Conservation (phyloP, 2,888 invertebrate species). For the Priocnemis perturbator region DNA sequence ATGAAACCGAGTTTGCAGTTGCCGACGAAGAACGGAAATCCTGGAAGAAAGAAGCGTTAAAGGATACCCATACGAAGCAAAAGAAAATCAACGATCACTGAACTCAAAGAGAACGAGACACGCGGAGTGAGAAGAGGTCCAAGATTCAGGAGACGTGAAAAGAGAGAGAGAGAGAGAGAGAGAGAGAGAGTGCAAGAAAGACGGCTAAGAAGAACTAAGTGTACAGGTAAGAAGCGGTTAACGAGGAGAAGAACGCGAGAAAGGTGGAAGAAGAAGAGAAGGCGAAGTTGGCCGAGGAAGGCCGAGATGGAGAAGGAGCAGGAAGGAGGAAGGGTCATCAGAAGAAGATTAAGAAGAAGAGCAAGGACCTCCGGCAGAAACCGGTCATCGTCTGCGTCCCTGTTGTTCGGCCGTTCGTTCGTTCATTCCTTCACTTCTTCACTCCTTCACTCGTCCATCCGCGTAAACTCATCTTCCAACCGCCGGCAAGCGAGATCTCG, state of each 20-base stretch:
- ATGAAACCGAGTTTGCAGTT: too few relatives aligned
- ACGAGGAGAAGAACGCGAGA: conserved; percentile 46
- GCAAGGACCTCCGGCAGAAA: conserved; percentile 57
- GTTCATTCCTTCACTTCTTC: conserved; percentile 27
- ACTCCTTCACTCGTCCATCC: conserved; percentile 28
- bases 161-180: conserved; percentile 22
- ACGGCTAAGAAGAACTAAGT: conserved; percentile 8
- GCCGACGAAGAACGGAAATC: too few relatives aligned
- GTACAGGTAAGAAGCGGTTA: conserved; percentile 41
- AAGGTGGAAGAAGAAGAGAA: conserved; percentile 3
- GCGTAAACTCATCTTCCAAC: conserved; percentile 52
- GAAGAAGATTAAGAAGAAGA: conserved; percentile 59
- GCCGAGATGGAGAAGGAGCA: conserved; percentile 32
- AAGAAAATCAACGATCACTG: too few relatives aligned
- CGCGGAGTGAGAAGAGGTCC: neutral
- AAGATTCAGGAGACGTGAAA: neutral
- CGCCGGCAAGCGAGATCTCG: conserved; percentile 33
- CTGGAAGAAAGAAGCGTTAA: too few relatives aligned
- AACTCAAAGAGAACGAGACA: too few relatives aligned
- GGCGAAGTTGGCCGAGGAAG: neutral
- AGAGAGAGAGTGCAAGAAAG: conserved; percentile 25
- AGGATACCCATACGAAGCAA: too few relatives aligned
- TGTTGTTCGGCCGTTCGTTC: conserved; percentile 24
- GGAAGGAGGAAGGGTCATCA: conserved; percentile 50
- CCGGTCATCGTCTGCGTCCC: conserved; percentile 47